These are phyloP conservation scores for Mallotus villosus DNA, from an alignment of 2,797 vertebrate species.

Conservation along the genomic window DNA sequence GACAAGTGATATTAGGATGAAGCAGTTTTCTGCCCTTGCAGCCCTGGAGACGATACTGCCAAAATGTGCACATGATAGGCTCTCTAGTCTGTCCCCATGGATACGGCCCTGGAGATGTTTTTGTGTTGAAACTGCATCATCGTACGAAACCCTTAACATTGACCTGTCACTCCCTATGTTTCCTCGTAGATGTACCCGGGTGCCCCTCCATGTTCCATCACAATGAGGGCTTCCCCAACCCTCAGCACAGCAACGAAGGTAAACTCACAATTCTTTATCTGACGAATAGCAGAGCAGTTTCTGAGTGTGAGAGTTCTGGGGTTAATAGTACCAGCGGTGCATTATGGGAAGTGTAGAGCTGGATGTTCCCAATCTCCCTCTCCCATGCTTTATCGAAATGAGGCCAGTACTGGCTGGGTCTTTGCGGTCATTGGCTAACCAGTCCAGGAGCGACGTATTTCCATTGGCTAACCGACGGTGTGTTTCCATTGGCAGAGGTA, in stretches of 20 bases:
- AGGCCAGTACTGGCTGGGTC: slow-evolving; percentile 48
- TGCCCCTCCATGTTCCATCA: slow-evolving; percentile 88
- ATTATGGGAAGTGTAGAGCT: background rate
- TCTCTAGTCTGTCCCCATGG: background rate
- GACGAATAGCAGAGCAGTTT: background rate
- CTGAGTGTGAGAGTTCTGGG: background rate
- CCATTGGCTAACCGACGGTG: slow-evolving; percentile 62
- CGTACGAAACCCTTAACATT: background rate
- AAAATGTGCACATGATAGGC: slow-evolving; percentile 19
- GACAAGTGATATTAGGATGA: slow-evolving; percentile 64
- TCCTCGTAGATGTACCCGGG: slow-evolving; percentile 82
- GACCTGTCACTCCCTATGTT: slow-evolving; percentile 10
- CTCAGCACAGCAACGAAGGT: slow-evolving; percentile 78
- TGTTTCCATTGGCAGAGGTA: slow-evolving; percentile 75
- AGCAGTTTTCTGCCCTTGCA: slow-evolving; percentile 63
- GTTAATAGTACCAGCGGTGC: background rate
- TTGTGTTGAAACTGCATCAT: too few relatives aligned
- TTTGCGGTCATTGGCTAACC: slow-evolving; percentile 73
- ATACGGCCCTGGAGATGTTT: slow-evolving; percentile 3
- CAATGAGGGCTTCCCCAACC: slow-evolving; percentile 78
- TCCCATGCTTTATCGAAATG: slow-evolving; percentile 45
- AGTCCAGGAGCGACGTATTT: slow-evolving; percentile 64
- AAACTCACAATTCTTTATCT: background rate
- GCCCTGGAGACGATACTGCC: slow-evolving; percentile 34
- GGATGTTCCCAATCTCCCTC: slow-evolving; percentile 23